Evolutionary conservation across 2,113 vertebrate genomes (phyloP), one percentile per base, ranked within the genome.

Genomic region (Triplophysa tibetana): DNA sequence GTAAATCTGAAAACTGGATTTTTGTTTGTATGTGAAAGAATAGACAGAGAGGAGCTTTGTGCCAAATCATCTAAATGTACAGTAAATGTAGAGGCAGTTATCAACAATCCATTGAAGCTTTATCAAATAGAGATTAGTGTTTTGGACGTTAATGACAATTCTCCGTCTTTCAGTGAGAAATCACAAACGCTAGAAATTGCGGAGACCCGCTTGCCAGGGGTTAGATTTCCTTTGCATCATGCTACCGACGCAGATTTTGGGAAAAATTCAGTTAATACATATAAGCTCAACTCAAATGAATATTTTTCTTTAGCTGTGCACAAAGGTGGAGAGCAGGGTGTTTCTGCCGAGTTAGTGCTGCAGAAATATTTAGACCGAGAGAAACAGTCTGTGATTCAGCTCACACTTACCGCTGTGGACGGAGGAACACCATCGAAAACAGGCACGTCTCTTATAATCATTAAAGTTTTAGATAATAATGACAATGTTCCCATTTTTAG

Each of bases 131-230:
- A 94, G 4, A 77, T 96, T 0, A 83, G 91, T 2, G 87, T 96
- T 83, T 73, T 92, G 84, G 95, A 97, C 81, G 87, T 92, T 13
- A 97, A 96, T 62, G 95, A 97, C 70, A 94, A 96, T 85, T 78
- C 89, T 0, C 95, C 95, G 0, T 66, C 83, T 7, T 96, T 97
- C 83, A 70, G 81, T 8, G 89, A 84, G 5, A 88, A 85, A 60
- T 54, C 88, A 48, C 90, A 93, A 67, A 70, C 76, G 17, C 19
- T 95, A n/a, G 84, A 91, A n/a, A 91, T 96, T 0, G 79, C 83
- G 2, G 94, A 95, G 43, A 90, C 0, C 3, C 91, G 91, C 0
- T 82, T 90, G 1, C 81, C 89, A 0, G 93, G 91, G 0, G 89
- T 89, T 0, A 88, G 74, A 84, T 93, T 94, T 43, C 87, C 88